phyloP scores from a whole-genome alignment of 2,888 invertebrate species.

The Harmothoe impar region DNA sequence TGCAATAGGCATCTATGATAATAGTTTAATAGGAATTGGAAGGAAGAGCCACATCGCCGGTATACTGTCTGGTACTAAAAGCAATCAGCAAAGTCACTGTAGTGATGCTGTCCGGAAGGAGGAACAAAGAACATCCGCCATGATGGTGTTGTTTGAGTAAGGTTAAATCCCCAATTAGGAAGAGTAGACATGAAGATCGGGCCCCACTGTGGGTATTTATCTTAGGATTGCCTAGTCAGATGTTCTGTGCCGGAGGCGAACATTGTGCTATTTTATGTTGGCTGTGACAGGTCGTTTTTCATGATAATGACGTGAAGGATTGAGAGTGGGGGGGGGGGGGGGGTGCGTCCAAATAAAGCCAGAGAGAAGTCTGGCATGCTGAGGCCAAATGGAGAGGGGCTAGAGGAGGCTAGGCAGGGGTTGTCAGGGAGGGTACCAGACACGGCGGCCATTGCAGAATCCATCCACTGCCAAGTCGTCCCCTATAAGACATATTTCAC shows the following conservation, averaged over 20 bases:
- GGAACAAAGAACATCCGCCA: neutral
- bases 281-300: conserved; percentile 9
- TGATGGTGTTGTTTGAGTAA: conserved; percentile 26
- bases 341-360: neutral
- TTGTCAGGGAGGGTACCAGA: too few relatives aligned
- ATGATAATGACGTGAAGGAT: neutral
- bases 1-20: too few relatives aligned
- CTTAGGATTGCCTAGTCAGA: neutral
- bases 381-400: neutral
- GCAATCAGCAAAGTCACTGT: neutral
- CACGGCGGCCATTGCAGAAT: too few relatives aligned
- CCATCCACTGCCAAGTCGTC: too few relatives aligned
- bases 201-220: neutral
- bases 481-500: too few relatives aligned
- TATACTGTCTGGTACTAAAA: too few relatives aligned
- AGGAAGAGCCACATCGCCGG: too few relatives aligned
- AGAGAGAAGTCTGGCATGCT: neutral
- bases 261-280: conserved; percentile 14
- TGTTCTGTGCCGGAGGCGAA: neutral
- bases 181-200: neutral
- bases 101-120: neutral
- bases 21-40: too few relatives aligned
- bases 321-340: neutral
- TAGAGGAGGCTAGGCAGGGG: neutral
- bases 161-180: conserved; percentile 39